A percentile compares a stretch with the other conserved stretches of the same genome.
These are phyloP conservation scores for Crossocerus cetratus DNA, from an alignment of 2,888 invertebrate genomes.

Conservation along the genomic window DNA sequence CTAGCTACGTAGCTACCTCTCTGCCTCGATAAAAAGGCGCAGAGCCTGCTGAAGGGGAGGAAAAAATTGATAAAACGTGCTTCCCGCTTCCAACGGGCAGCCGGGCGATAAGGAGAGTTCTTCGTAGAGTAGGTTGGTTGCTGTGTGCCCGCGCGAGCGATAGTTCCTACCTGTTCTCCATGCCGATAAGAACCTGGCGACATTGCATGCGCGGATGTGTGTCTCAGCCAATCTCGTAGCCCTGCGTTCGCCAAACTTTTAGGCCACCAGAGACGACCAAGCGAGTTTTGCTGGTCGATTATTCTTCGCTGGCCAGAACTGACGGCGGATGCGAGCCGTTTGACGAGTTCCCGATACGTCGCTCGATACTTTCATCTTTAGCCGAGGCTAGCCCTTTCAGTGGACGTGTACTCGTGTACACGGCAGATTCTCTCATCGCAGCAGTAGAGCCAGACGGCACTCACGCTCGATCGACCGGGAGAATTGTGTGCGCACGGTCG, in stretches of 20 bases:
- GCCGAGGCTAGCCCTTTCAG: too few species aligned
- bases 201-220: constrained; percentile 36
- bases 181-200: constrained; percentile 45
- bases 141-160: constrained; percentile 15
- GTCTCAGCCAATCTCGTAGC: constrained; percentile 18
- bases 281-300: background rate
- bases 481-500: too few species aligned
- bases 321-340: too few species aligned
- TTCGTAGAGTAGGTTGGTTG: constrained; percentile 18
- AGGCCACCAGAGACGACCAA: background rate
- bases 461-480: too few species aligned
- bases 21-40: constrained; percentile 11
- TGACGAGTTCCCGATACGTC: too few species aligned
- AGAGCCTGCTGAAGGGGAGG: constrained; percentile 31
- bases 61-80: constrained; percentile 71
- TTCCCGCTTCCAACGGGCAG: constrained; percentile 43
- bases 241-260: background rate
- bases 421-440: too few species aligned
- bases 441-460: too few species aligned
- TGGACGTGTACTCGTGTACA: too few species aligned
- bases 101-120: constrained; percentile 48
- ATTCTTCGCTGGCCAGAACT: background rate
- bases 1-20: too few species aligned
- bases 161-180: constrained; percentile 36
- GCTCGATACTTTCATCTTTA: too few species aligned